Evolutionary conservation across 2,797 vertebrate genomes (phyloP).

Genomic region (Pseudochirops corinnae): DNA sequence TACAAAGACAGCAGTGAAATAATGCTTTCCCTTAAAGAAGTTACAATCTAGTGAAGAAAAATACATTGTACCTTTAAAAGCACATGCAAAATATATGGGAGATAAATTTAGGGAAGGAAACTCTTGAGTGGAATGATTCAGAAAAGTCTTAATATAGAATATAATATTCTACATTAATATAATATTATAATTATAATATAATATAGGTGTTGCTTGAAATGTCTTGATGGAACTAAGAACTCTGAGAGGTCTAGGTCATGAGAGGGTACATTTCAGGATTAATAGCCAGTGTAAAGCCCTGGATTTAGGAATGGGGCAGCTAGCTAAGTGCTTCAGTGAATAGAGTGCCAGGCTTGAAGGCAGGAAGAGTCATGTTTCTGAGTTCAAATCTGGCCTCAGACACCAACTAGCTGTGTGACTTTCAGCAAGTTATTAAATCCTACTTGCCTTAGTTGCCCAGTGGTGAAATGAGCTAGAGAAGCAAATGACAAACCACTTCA

Average conservation of each 20-base stretch:
- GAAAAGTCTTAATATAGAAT: not conserved
- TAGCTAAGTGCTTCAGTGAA: too few relatives aligned
- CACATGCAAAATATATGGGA: not conserved
- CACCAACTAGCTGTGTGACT: too few relatives aligned
- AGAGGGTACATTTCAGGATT: not conserved
- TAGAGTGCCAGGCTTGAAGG: too few relatives aligned
- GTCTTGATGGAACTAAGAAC: not conserved
- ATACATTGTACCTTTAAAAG: not conserved
- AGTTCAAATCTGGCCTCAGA: too few relatives aligned
- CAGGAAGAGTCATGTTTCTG: too few relatives aligned
- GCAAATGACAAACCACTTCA: too few relatives aligned
- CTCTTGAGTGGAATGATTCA: not conserved
- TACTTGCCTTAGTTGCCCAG: too few relatives aligned
- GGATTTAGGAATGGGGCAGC: not conserved
- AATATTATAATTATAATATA: too few relatives aligned
- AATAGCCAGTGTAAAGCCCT: not conserved
- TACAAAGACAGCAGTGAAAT: not conserved
- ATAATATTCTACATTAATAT: too few relatives aligned
- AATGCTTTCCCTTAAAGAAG: too few relatives aligned
- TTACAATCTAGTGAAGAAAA: not conserved
- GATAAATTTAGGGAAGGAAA: not conserved
- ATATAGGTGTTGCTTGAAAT: not conserved
- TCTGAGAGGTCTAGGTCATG: not conserved
- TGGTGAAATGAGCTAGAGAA: too few relatives aligned
- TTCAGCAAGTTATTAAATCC: too few relatives aligned